Evolutionary conservation across 2,113 vertebrate genomes (phyloP).

Genomic region (Panurus biarmicus): DNA sequence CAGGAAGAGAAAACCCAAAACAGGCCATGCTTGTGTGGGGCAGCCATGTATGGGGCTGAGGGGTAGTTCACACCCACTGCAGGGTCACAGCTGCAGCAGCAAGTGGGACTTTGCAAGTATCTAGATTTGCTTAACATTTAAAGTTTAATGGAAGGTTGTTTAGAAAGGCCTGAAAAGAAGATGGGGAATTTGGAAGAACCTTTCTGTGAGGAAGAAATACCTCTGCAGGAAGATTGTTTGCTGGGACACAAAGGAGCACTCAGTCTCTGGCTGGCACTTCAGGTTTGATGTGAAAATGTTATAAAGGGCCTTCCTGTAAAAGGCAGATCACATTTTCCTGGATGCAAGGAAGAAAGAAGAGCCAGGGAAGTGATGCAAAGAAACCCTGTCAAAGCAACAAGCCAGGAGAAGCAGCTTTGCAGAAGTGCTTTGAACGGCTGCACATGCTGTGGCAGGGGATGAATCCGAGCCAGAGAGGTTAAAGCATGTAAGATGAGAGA

Average conservation of each 20-base stretch:
- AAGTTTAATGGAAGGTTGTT: neutral
- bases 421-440: neutral
- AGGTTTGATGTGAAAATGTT: neutral
- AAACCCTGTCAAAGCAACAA: neutral
- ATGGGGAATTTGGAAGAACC: neutral
- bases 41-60: neutral
- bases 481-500: neutral
- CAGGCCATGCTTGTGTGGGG: neutral
- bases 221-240: neutral
- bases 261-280: neutral
- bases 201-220: neutral
- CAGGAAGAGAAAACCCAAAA: fast-evolving
- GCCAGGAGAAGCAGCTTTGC: neutral
- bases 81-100: neutral
- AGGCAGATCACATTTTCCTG: neutral
- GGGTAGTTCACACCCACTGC: neutral
- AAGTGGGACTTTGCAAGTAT: neutral
- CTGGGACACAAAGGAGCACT: neutral
- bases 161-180: neutral
- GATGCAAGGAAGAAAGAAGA: neutral
- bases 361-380: neutral
- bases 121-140: neutral
- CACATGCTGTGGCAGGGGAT: neutral
- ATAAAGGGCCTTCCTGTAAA: neutral
- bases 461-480: neutral